A percentile compares a stretch with the other conserved stretches of the same genome.
phyloP scores from a whole-genome alignment of 2,113 vertebrate genomes.

The Trematocara unimaculatum region DNA sequence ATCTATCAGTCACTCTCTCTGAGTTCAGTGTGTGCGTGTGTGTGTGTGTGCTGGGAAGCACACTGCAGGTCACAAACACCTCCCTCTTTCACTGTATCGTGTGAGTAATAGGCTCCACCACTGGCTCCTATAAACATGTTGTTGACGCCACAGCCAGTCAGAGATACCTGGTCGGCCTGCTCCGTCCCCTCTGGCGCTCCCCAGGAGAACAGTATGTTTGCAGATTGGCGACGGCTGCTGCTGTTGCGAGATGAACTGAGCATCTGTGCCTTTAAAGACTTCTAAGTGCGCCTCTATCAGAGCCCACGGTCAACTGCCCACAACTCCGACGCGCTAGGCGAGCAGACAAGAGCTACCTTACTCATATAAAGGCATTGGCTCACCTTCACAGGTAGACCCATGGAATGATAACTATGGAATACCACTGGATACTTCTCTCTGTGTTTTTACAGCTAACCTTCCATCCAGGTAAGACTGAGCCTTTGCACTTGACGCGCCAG shows the following conservation, averaged over 20 bases:
- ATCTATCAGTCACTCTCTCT: background rate
- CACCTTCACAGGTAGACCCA: conserved; percentile 57
- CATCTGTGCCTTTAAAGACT: conserved; percentile 58
- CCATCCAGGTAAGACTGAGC: conserved; percentile 64
- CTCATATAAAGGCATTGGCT: conserved; percentile 22
- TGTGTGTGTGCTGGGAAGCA: background rate
- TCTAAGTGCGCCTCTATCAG: conserved; percentile 11
- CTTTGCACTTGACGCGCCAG: background rate
- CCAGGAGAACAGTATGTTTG: conserved; percentile 36
- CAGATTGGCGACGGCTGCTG: background rate
- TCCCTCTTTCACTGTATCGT: background rate
- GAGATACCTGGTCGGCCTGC: conserved; percentile 20
- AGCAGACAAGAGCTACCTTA: background rate
- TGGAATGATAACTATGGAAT: conserved; percentile 77
- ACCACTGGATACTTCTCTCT: conserved; percentile 70
- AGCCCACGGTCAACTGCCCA: conserved; percentile 37
- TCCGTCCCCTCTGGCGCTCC: conserved; percentile 6
- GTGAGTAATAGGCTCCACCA: conserved; percentile 35
- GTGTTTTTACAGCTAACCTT: conserved; percentile 64
- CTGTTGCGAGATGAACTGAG: conserved; percentile 2
- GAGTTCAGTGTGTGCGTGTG: background rate
- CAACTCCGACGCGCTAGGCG: conserved; percentile 26
- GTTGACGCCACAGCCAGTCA: conserved; percentile 24
- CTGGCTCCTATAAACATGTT: conserved; percentile 40
- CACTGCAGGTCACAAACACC: background rate